Percentiles rank a stretch among this genome's conserved stretches.
phyloP scores from a whole-genome alignment of 2,888 invertebrate species.

The Epiblema foenella region DNA sequence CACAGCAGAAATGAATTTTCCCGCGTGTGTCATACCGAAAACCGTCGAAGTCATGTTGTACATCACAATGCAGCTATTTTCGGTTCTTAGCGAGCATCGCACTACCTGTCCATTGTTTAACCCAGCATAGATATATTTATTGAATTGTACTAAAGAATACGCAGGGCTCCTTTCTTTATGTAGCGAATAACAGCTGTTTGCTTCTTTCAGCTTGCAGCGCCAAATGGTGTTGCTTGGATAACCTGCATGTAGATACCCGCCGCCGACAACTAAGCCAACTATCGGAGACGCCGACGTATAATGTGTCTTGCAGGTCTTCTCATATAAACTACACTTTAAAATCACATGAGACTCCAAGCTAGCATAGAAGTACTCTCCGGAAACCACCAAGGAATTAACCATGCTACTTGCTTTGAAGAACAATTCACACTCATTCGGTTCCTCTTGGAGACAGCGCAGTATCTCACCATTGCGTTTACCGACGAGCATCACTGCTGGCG shows the following conservation, averaged over 20 bases:
- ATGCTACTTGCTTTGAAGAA: background rate
- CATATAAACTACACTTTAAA: slow-evolving; percentile 2
- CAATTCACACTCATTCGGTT: slow-evolving; percentile 3
- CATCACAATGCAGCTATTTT: background rate
- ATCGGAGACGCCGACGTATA: background rate
- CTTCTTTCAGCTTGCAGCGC: background rate
- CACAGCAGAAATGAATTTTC: background rate
- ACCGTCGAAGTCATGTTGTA: background rate
- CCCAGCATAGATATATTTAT: slow-evolving; percentile 2
- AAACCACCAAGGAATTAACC: background rate
- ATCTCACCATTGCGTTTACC: background rate
- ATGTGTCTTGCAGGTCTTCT: slow-evolving; percentile 2
- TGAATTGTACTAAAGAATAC: background rate
- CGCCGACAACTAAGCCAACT: background rate
- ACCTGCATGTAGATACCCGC: background rate
- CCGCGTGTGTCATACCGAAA: background rate
- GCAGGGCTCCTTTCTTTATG: background rate
- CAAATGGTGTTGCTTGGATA: background rate
- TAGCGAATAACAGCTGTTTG: background rate
- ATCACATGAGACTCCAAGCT: background rate
- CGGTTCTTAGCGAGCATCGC: background rate
- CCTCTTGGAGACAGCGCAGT: background rate
- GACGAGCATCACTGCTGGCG: background rate
- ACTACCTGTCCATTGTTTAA: background rate
- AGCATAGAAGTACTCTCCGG: slow-evolving; percentile 1